Evolutionary conservation across 2,113 vertebrate species (phyloP).

Genomic region (Spizaetus ornatus): DNA sequence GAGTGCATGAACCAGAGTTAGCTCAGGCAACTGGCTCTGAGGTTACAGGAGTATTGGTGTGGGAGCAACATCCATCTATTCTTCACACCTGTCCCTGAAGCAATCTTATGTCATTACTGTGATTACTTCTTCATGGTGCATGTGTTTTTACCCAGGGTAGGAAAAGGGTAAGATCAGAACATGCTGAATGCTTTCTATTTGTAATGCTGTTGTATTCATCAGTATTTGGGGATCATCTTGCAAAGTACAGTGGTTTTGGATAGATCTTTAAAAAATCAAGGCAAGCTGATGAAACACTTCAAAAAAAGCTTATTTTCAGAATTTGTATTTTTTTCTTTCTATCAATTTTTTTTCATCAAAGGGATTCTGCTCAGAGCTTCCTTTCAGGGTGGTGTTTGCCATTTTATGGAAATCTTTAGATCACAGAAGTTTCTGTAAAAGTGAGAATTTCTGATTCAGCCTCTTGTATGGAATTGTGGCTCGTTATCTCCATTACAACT

Average conservation of each 20-base stretch:
- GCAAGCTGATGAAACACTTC: not conserved
- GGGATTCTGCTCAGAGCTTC: not conserved
- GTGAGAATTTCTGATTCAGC: not conserved
- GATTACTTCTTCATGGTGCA: not conserved
- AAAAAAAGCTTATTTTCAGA: not conserved
- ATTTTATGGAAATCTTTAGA: not conserved
- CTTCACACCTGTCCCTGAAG: not conserved
- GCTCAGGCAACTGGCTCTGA: not conserved
- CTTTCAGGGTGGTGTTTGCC: not conserved
- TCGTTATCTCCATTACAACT: not conserved
- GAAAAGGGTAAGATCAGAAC: not conserved
- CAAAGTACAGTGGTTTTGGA: not conserved
- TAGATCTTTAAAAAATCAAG: not conserved
- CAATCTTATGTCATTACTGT: not conserved
- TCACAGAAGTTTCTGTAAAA: not conserved
- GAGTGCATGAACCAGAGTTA: not conserved
- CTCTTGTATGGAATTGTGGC: not conserved
- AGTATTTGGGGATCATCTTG: not conserved
- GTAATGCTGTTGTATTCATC: not conserved
- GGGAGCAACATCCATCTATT: not conserved
- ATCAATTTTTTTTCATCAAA: not conserved
- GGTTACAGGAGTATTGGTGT: not conserved
- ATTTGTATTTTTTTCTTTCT: not conserved
- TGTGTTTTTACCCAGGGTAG: not conserved
- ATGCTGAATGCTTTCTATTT: not conserved